Evolutionary conservation across 2,888 invertebrate genomes (phyloP).

Genomic region (Lepidochitona cinerea): DNA sequence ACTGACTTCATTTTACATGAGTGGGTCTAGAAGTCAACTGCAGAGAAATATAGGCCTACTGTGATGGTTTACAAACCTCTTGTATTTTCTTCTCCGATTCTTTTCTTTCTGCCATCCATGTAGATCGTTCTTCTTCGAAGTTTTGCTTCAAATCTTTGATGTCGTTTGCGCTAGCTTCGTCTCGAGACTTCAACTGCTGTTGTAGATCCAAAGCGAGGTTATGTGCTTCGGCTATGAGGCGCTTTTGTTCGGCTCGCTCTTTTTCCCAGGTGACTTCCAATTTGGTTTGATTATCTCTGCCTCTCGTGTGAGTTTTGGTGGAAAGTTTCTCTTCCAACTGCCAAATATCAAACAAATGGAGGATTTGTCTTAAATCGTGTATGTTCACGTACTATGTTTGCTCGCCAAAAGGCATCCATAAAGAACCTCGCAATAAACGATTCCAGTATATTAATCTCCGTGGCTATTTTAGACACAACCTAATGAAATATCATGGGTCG

Average conservation of each 20-base stretch:
- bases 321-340: constrained; percentile 57
- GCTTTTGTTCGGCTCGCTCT: constrained; percentile 54
- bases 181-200: constrained; percentile 56
- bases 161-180: constrained; percentile 53
- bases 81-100: constrained; percentile 40
- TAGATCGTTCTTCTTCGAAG: constrained; percentile 68
- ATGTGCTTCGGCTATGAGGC: constrained; percentile 58
- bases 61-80: constrained; percentile 42
- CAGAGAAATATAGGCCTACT: too few relatives aligned
- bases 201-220: constrained; percentile 60
- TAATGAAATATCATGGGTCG: too few relatives aligned
- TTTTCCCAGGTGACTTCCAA: constrained; percentile 59
- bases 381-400: too few relatives aligned
- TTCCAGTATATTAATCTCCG: too few relatives aligned
- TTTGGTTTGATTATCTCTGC: constrained; percentile 45
- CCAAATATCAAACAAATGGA: too few relatives aligned
- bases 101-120: constrained; percentile 43
- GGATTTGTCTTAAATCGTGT: too few relatives aligned
- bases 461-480: too few relatives aligned
- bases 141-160: constrained; percentile 82
- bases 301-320: constrained; percentile 39
- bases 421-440: too few relatives aligned
- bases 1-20: too few relatives aligned
- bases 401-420: too few relatives aligned
- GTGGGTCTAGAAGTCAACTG: too few relatives aligned